Evolutionary conservation across 2,888 invertebrate genomes (phyloP).

Genomic region (Perizoma flavofasciatum): DNA sequence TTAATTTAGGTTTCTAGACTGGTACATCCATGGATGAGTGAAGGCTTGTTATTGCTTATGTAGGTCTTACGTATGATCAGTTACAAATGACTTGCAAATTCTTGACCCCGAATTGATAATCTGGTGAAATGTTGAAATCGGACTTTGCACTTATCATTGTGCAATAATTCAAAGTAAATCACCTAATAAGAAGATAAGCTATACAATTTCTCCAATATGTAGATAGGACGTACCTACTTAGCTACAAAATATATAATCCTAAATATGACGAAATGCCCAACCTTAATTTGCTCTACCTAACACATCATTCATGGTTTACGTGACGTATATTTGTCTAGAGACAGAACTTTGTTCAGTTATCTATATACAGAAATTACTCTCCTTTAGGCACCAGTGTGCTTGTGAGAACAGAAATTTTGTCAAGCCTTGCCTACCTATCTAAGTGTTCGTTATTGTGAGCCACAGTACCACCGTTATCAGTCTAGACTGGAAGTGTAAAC

Average conservation of each 20-base stretch:
- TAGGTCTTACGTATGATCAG: not conserved
- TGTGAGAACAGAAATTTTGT: too few species aligned
- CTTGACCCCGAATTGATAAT: constrained; percentile 7
- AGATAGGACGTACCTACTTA: not conserved
- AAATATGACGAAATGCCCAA: too few species aligned
- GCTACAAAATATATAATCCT: too few species aligned
- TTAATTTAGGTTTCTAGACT: too few species aligned
- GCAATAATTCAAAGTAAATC: constrained; percentile 4
- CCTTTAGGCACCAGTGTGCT: too few species aligned
- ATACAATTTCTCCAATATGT: not conserved
- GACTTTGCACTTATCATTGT: not conserved
- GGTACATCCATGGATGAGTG: too few species aligned
- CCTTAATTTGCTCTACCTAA: too few species aligned
- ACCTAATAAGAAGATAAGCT: not conserved
- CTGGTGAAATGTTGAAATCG: constrained; percentile 1
- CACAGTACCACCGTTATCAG: constrained; percentile 35
- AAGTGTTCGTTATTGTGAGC: constrained; percentile 4
- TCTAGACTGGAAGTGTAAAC: constrained; percentile 44
- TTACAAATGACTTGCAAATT: constrained; percentile 1
- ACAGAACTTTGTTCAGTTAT: too few species aligned
- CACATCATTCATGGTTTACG: too few species aligned
- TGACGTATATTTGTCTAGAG: too few species aligned
- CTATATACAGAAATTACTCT: too few species aligned
- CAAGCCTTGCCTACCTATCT: too few species aligned
- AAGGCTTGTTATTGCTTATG: not conserved